Base-by-base conservation (phyloP, 92 coral and sea anemone species). In the Epizoanthus ramosus region DNA sequence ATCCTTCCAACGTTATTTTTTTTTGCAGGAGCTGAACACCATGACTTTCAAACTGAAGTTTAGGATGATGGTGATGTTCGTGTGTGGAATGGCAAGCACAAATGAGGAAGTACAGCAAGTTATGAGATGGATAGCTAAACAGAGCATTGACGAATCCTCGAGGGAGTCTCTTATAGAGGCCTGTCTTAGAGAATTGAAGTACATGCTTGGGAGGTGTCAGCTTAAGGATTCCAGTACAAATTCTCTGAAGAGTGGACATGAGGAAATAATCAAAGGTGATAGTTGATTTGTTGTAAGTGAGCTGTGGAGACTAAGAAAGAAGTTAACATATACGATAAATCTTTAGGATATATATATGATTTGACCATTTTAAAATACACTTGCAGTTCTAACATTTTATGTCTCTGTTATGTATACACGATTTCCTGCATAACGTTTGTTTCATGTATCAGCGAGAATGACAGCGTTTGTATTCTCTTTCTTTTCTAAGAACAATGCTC, bases 31-130 rank as follows among this genome's bases (percentile, higher is more conserved):
- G 28, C 68, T 75, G 67, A 75, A 75, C 18, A 31, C 16, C 56
- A 19, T 24, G 37, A 31, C 28, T 28, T 57, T 35, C 41, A 39
- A 75, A 15, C 25, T 43, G 16, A 31, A 31, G 35, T 75, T 56
- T 24, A 8, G 28, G 1, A 35, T 58, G 80, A 57, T 75, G 80
- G 6, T 35, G 23, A 39, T 58, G 57, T 75, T 52, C 45, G 57
- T 33, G 12, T 75, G 65, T 37, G 68, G 80, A 18, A 75, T 75
- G 80, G 80, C 68, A 58, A 75, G 52, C 10, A 16, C 68, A 18
- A 12, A 6, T 33, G 52, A 75, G 6, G 80, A 75, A 58, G 17
- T 75, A 58, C 2, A 58, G 67, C 53, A 75, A 58, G 31, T 75
- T 58, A 14, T 57, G 19, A 4, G 57, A 19, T 75, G 80, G 80